Percentiles rank a stretch among this genome's conserved stretches.
Evolutionary conservation across 2,888 invertebrate genomes (phyloP).

Genomic region (Drosophila meridiana): DNA sequence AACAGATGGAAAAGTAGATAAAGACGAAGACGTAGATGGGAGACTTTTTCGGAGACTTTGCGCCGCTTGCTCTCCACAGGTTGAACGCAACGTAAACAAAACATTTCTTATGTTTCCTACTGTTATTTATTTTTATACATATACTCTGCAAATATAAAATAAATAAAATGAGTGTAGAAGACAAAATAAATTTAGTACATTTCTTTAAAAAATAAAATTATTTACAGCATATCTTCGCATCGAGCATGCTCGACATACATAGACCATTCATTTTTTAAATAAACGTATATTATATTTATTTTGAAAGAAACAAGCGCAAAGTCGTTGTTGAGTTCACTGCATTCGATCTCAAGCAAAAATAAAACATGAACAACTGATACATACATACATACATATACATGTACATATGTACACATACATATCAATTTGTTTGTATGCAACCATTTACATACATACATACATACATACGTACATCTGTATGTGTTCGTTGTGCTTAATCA

Average conservation of each 20-base stretch:
- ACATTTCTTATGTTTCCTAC: constrained; percentile 73
- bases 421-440: neutral
- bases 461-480: neutral
- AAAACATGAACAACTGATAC: constrained; percentile 48
- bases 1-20: constrained; percentile 11
- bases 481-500: constrained; percentile 28
- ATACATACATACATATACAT: neutral
- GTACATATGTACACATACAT: constrained; percentile 7
- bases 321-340: constrained; percentile 77
- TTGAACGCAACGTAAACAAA: constrained; percentile 73
- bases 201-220: neutral
- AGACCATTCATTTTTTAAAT: constrained; percentile 30
- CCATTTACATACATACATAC: neutral
- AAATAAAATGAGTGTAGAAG: neutral
- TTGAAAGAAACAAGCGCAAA: constrained; percentile 75
- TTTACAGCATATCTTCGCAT: neutral
- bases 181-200: neutral
- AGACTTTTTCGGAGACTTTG: constrained; percentile 10
- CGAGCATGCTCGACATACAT: constrained; percentile 1
- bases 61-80: constrained; percentile 55
- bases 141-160: neutral
- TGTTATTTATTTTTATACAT: constrained; percentile 16
- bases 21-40: neutral
- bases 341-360: constrained; percentile 53
- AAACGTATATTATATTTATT: constrained; percentile 68